These are phyloP conservation scores for Varecia variegata DNA, from an alignment of 2,797 vertebrate species.

Conservation along the genomic window DNA sequence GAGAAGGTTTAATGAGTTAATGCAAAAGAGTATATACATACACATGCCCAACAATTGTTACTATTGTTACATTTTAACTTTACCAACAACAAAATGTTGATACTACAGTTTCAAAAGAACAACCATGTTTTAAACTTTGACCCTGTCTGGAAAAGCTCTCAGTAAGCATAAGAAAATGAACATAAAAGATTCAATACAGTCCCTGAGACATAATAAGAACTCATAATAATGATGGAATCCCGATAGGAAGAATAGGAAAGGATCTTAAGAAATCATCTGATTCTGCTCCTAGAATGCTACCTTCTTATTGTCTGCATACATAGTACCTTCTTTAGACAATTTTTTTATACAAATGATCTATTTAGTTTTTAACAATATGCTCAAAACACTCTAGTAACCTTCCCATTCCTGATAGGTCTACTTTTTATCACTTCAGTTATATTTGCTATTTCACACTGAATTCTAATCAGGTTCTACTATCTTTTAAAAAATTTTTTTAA, in stretches of 20 bases:
- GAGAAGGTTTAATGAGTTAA: slow-evolving; percentile 6
- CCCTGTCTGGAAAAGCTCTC: background rate
- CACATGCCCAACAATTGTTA: background rate
- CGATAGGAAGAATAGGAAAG: background rate
- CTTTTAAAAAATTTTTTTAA: background rate
- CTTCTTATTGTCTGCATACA: background rate
- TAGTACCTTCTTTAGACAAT: background rate
- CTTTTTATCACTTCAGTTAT: background rate
- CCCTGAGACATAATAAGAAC: background rate
- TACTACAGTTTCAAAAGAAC: background rate
- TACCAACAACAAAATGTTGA: background rate
- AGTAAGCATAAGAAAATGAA: slow-evolving; percentile 12
- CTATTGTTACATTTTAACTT: slow-evolving; percentile 9
- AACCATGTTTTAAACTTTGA: slow-evolving; percentile 21
- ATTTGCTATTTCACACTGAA: background rate
- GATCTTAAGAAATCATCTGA: background rate
- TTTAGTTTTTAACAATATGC: background rate
- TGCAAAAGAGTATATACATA: background rate
- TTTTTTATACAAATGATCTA: background rate
- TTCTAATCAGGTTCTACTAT: background rate
- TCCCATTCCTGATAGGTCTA: background rate
- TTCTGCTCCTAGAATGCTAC: slow-evolving; percentile 6
- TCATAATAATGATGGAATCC: background rate
- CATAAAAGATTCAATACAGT: background rate
- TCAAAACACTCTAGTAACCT: slow-evolving; percentile 29